Percentiles rank a stretch among this genome's conserved stretches.
phyloP scores from a whole-genome alignment of 53 echinoderm and acorn worm genomes.

The Patiria pectinifera region DNA sequence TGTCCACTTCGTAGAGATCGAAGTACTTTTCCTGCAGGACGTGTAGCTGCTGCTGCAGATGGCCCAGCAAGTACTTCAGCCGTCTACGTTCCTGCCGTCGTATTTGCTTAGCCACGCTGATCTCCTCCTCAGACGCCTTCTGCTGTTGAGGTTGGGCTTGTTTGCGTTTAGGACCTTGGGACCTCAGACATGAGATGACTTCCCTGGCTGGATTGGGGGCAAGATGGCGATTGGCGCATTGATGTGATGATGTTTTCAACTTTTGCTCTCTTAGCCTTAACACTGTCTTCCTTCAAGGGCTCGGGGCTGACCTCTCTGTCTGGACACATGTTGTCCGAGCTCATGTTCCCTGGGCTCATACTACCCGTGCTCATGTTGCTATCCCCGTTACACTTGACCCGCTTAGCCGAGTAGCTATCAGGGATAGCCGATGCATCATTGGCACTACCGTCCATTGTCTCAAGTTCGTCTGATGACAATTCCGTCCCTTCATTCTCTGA shows the following conservation, averaged over 20 bases:
- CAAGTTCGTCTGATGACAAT: slow-evolving; percentile 58
- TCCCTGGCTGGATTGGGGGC: slow-evolving; percentile 60
- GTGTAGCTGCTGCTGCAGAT: slow-evolving; percentile 90
- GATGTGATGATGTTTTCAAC: slow-evolving; percentile 98
- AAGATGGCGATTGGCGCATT: slow-evolving; percentile 84
- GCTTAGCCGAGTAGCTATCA: slow-evolving; percentile 36
- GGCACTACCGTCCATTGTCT: slow-evolving; percentile 65
- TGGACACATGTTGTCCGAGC: slow-evolving; percentile 33
- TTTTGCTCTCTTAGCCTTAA: slow-evolving; percentile 90
- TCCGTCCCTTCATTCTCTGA: slow-evolving; percentile 50
- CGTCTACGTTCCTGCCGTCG: slow-evolving; percentile 74
- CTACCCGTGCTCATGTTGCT: slow-evolving; percentile 44
- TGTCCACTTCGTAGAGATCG: slow-evolving; percentile 90
- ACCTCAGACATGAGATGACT: slow-evolving; percentile 45
- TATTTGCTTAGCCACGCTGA: slow-evolving; percentile 42
- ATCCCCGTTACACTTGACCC: slow-evolving; percentile 57
- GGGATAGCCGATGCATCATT: slow-evolving; percentile 54
- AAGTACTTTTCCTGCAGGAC: slow-evolving; percentile 92
- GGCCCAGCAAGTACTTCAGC: slow-evolving; percentile 84
- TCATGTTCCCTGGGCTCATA: slow-evolving; percentile 55
- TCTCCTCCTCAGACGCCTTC: slow-evolving; percentile 52
- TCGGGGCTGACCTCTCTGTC: slow-evolving; percentile 70
- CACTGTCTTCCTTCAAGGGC: slow-evolving; percentile 67
- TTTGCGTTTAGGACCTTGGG: slow-evolving; percentile 81
- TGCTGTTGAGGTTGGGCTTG: slow-evolving; percentile 92